Base-by-base conservation (phyloP, 2,113 vertebrate genomes). In the Dendrocopos noguchii region DNA sequence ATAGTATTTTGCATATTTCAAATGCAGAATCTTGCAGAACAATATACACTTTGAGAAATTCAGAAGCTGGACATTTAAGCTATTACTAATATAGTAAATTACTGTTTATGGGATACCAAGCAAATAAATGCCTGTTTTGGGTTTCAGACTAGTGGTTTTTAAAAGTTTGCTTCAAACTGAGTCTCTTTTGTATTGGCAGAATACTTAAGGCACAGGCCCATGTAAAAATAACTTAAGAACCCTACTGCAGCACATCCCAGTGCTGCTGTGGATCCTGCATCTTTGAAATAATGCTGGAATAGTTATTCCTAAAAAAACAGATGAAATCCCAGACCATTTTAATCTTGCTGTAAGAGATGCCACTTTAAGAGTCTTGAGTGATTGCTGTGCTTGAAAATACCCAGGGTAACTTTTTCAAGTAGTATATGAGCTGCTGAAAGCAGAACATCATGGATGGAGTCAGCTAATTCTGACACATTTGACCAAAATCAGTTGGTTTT, bases 11-110 rank as follows among this genome's bases (percentile, higher is more conserved):
- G 7, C 0, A 1, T 70, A 5, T 89, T 91, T 93, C 65, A 88
- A 20, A 57, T 90, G 65, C 42, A 78, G 16, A 84, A 56, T 61
- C 39, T 31, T 59, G 33, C 82, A 33, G n/a, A 47, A 76, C 80
- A 84, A 29, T 68, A 15, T 42, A 52, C 22, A 75, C 71, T 79
- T 80, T 60, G 52, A 93, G 80, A 87, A 72, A 93, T 52, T 73
- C 79, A 86, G 79, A 87, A 92, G 73, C 65, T 88, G 87, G 27
- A 90, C 59, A 36, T 57, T 94, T 95, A 47, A 89, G 76, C 50
- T 85, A 57, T 83, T 94, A 64, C 81, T 94, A 96, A 93, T 83
- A 91, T 72, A 93, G 94, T 80, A 94, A 93, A 95, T 96, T 94
- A 87, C 75, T 92, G 75, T 90, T 89, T 87, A 67, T 4, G 2